Base-by-base conservation (phyloP, 2,113 vertebrate species). In the Australoheros scitulus region DNA sequence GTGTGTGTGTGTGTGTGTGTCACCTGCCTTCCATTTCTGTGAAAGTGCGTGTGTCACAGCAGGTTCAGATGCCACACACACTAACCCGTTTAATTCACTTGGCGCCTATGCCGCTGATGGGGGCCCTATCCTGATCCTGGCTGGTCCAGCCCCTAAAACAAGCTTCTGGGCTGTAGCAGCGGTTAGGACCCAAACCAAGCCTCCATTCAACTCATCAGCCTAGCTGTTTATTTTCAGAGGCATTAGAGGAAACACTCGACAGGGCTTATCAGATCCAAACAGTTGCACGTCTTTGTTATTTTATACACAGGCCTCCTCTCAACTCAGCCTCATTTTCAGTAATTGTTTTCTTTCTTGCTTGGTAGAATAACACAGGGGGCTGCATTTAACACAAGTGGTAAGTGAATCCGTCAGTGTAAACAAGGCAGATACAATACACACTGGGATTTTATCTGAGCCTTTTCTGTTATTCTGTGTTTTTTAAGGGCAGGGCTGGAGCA, bases 221-320 rank as follows among this genome's bases (percentile, higher is more conserved):
- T 79, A 32, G 89, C 89, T 92, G 94, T 95, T 95, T 95, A 94
- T 95, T 96, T 95, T 95, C 92, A 93, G 92, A 94, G 89, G 93
- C 91, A 93, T 94, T 93, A 92, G 92, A 94, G 92, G 92, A 93
- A 94, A 94, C 88, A 92, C 92, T 94, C 87, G 61, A 89, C 86
- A 72, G 83, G 81, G 92, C 91, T 95, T 95, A 95, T 96, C 95
- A 94, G 92, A 94, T 92, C 90, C 89, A 92, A 93, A 94, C 93
- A 95, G 93, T 94, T 88, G 79, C 90, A 91, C 91, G 87, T 94
- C 88, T 92, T 94, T 95, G 94, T 93, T 95, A 81, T 94, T 92
- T 86, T 90, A 93, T 91, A 95, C 92, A 93, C 91, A 93, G 85
- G 76, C 83, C 93, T 91, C 87, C 77, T 92, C 91, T 95, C 85